These are phyloP conservation scores for Pomacea canaliculata DNA, from an alignment of 2,888 invertebrate species.

Conservation along the genomic window DNA sequence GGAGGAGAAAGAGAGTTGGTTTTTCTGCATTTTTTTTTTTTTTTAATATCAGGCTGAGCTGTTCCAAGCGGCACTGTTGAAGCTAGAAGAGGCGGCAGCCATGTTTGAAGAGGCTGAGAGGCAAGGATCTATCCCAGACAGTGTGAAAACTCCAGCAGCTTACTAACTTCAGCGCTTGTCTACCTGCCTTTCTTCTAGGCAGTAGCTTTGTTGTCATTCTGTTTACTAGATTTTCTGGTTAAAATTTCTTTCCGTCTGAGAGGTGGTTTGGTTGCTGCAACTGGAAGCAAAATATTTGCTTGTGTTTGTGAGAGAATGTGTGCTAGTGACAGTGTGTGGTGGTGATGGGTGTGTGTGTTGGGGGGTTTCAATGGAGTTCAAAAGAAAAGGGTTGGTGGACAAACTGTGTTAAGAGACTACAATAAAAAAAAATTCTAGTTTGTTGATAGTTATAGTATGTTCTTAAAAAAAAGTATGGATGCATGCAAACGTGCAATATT, in stretches of 20 bases:
- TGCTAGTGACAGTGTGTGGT: not conserved
- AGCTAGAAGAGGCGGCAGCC: slow-evolving; percentile 4
- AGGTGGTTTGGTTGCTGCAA: not conserved
- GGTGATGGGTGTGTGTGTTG: not conserved
- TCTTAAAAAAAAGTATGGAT: too few relatives aligned
- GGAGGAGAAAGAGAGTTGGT: too few relatives aligned
- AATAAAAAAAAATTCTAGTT: too few relatives aligned
- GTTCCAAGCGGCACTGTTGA: not conserved
- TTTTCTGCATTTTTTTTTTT: too few relatives aligned
- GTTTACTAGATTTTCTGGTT: not conserved
- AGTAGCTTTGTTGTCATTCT: not conserved
- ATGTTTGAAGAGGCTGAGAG: slow-evolving; percentile 2
- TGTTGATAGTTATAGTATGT: too few relatives aligned
- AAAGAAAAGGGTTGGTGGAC: too few relatives aligned
- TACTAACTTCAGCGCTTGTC: slow-evolving; percentile 13
- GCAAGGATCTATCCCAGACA: slow-evolving; percentile 1
- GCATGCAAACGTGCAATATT: too few relatives aligned
- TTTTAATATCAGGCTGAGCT: not conserved
- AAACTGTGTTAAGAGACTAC: too few relatives aligned
- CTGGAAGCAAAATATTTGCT: not conserved
- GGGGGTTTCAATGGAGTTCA: not conserved
- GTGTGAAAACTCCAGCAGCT: not conserved
- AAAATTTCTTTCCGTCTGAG: not conserved
- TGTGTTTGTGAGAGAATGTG: not conserved
- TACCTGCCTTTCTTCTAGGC: slow-evolving; percentile 1